Base-by-base conservation (phyloP, 2,113 vertebrate genomes). In the Pao palembangensis region DNA sequence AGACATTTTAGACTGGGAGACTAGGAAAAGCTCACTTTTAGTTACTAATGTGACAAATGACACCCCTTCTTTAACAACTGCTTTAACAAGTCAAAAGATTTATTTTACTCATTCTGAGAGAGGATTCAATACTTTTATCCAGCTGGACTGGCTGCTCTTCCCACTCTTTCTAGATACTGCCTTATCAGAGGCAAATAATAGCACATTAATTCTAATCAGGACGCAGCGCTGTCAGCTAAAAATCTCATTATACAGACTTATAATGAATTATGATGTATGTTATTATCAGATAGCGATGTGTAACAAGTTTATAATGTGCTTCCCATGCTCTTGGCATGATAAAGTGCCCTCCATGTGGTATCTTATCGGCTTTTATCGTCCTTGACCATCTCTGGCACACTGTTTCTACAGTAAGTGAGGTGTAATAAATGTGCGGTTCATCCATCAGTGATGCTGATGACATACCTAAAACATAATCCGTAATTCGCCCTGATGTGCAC, bases 311-410 rank as follows among this genome's bases (percentile, higher is more conserved):
- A 67, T 85, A 81, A 81, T 79, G 62, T 55, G 67, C 67, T 51
- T 55, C 21, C 38, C 49, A 16, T 68, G 76, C 77, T 68, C 55
- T 79, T 58, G 69, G 73, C 68, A 78, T 73, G 64, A 57, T 12
- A 10, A 73, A 82, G 62, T 72, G 72, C 73, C 53, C 58, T 72
- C 67, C 50, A 80, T 46, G 17, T 28, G 1, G 59, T 58, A 69
- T 85, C 74, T 87, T 85, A 88, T 85, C 85, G 52, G 66, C 56
- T 64, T 43, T 70, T 67, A 81, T 87, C 78, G 50, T 16, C 65
- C 66, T 64, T 61, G 61, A 48, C 68, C 15, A 19, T 75, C 66
- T 62, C 57, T 62, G 71, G 76, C 72, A 65, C 71, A 42, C 55
- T 50, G 63, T 46, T 80, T 62, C 54, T 75, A 60, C 69, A 58